phyloP scores from a whole-genome alignment of 1,140 invertebrate species.

The fruit fly (Drosophila melanogaster) region DNA sequence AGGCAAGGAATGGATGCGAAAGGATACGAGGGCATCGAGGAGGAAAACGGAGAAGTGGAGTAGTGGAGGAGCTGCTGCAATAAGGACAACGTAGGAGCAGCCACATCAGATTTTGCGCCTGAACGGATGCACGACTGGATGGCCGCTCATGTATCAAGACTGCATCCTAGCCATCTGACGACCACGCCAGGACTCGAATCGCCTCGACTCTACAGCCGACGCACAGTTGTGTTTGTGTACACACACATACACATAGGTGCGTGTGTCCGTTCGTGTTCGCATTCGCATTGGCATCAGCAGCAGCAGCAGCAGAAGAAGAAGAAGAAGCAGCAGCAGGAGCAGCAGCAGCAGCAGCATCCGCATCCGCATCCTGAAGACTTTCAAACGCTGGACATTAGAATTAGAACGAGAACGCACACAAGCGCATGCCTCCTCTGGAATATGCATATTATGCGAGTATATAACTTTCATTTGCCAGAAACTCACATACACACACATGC shows the following conservation, averaged over 20 bases:
- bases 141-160: conserved; percentile 65
- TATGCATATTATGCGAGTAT: conserved; percentile 71
- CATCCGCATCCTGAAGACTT: conserved; percentile 64
- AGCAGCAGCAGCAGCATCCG: not conserved
- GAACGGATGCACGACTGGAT: conserved; percentile 53
- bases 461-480: conserved; percentile 57
- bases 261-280: conserved; percentile 26
- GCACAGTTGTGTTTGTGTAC: conserved; percentile 10
- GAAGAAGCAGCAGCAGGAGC: too few relatives aligned
- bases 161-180: conserved; percentile 65
- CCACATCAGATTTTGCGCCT: conserved; percentile 64
- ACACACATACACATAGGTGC: conserved; percentile 2
- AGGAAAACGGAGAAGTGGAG: not conserved
- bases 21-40: conserved; percentile 1
- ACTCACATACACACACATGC: conserved; percentile 9
- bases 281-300: conserved; percentile 34
- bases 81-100: conserved; percentile 58
- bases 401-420: conserved; percentile 59
- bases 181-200: conserved; percentile 22
- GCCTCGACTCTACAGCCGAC: conserved; percentile 17
- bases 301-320: too few relatives aligned
- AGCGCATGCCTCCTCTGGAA: conserved; percentile 45
- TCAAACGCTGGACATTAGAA: conserved; percentile 66
- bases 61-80: conserved; percentile 36
- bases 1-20: conserved; percentile 24